Percentiles rank a stretch among this genome's conserved stretches.
These are phyloP conservation scores for Etheostoma perlongum DNA, from an alignment of 2,797 vertebrate species.

Conservation along the genomic window DNA sequence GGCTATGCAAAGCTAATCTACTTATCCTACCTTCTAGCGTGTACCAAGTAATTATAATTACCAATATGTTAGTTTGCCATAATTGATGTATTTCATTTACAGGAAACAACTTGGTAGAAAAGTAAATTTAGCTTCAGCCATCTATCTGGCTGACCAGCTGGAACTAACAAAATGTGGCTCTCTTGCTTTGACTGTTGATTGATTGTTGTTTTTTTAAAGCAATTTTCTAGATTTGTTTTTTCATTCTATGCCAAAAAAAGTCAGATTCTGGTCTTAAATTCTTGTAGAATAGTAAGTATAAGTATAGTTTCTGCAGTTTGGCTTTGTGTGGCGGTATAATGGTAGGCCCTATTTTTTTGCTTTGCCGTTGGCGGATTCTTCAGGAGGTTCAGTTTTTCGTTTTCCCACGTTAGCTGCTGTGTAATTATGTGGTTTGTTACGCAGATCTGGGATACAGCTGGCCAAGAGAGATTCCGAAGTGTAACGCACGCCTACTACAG, in stretches of 20 bases:
- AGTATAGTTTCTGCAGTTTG: background rate
- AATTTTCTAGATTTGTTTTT: background rate
- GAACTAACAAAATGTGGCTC: too few species aligned
- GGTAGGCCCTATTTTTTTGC: background rate
- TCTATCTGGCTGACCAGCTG: background rate
- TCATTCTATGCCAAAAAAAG: background rate
- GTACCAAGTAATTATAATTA: background rate
- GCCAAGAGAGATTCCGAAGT: slow-evolving; percentile 97
- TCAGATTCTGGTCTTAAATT: background rate
- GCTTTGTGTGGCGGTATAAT: slow-evolving; percentile 1
- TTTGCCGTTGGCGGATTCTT: background rate
- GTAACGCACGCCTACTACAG: slow-evolving; percentile 98
- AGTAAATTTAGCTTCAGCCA: background rate
- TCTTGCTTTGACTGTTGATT: background rate
- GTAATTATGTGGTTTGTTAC: slow-evolving; percentile 58
- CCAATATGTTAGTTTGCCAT: background rate
- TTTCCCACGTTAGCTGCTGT: slow-evolving; percentile 34
- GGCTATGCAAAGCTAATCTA: background rate
- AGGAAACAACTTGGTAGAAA: background rate
- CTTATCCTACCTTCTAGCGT: background rate
- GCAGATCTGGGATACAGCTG: slow-evolving; percentile 99
- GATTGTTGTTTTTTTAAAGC: background rate
- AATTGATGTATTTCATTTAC: background rate
- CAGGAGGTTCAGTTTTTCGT: slow-evolving; percentile 18
- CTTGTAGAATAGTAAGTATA: too few species aligned